Evolutionary conservation across 2,888 invertebrate species (phyloP).

Genomic region (Bombylius major): DNA sequence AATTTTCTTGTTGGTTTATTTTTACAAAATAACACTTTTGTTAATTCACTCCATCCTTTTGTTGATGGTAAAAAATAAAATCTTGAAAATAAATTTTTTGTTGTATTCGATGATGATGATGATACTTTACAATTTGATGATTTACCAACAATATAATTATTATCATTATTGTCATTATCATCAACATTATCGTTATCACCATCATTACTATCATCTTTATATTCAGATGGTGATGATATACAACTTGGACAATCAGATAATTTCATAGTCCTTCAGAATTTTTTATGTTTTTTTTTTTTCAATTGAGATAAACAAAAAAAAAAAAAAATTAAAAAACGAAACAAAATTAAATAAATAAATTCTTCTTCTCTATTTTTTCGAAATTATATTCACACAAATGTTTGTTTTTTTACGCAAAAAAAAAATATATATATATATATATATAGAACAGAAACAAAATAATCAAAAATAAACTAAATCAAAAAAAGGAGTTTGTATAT

Average conservation of each 20-base stretch:
- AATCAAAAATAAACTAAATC: too few relatives aligned
- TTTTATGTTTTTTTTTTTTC: not conserved
- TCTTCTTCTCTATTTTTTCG: too few relatives aligned
- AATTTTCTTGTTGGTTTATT: not conserved
- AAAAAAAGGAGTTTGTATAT: too few relatives aligned
- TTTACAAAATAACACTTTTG: slow-evolving; percentile 9
- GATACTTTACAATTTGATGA: not conserved
- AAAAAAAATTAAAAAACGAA: too few relatives aligned
- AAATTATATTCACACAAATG: too few relatives aligned
- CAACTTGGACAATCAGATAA: slow-evolving; percentile 17
- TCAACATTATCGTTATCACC: not conserved
- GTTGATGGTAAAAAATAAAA: slow-evolving; percentile 5
- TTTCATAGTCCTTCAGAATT: slow-evolving; percentile 9
- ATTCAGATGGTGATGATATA: slow-evolving; percentile 13
- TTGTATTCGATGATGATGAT: not conserved
- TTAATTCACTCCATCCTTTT: slow-evolving; percentile 6
- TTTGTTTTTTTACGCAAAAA: too few relatives aligned
- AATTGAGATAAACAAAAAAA: not conserved
- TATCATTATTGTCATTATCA: not conserved
- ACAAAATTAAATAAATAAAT: too few relatives aligned
- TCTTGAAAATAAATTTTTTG: slow-evolving; percentile 1
- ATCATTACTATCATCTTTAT: slow-evolving; percentile 1
- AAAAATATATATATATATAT: too few relatives aligned
- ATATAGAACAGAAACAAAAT: too few relatives aligned
- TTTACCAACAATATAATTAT: not conserved